Conservation (phyloP, 2,888 invertebrate species). For the Drosophila trichaetosa region DNA sequence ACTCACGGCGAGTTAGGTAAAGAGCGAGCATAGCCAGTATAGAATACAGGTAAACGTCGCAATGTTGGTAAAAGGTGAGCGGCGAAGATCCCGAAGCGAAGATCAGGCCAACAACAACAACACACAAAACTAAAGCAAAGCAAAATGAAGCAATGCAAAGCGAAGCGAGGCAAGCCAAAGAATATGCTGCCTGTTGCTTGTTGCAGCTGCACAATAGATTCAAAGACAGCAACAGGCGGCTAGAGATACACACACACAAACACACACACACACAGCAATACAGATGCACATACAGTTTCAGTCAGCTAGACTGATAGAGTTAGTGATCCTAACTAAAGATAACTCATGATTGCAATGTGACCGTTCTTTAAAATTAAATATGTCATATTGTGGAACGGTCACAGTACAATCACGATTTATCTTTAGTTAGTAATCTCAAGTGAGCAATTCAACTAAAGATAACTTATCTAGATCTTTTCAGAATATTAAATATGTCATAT, state of each 20-base stretch:
- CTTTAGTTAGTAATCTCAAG: background rate
- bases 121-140: conserved; percentile 60
- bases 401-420: background rate
- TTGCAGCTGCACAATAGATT: conserved; percentile 66
- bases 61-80: conserved; percentile 63
- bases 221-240: conserved; percentile 36
- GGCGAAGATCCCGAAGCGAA: conserved; percentile 61
- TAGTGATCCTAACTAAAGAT: background rate
- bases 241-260: conserved; percentile 3
- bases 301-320: conserved; percentile 25
- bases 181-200: conserved; percentile 47
- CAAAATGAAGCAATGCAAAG: conserved; percentile 41
- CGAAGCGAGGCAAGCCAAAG: conserved; percentile 14
- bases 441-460: background rate
- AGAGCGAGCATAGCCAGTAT: conserved; percentile 40
- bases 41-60: conserved; percentile 67
- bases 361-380: background rate
- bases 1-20: conserved; percentile 39
- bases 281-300: conserved; percentile 10
- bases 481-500: background rate
- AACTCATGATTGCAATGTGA: background rate
- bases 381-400: background rate
- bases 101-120: conserved; percentile 55
- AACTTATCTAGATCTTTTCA: background rate
- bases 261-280: conserved; percentile 8